A percentile compares a stretch with the other conserved stretches of the same genome.
These are phyloP conservation scores for Galago senegalensis DNA, from an alignment of 2,797 vertebrate genomes.

Conservation along the genomic window DNA sequence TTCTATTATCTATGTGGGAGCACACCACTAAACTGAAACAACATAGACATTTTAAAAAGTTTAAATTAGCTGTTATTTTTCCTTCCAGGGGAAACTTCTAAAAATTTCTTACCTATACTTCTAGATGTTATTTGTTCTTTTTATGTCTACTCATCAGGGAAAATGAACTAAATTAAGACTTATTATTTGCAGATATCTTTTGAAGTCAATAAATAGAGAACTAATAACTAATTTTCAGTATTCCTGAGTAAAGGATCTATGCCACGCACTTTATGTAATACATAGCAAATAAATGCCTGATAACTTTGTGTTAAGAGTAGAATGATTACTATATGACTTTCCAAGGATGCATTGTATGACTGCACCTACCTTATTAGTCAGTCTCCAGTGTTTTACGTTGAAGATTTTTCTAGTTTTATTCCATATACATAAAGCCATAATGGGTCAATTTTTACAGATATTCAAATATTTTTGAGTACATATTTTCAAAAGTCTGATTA, in stretches of 20 bases:
- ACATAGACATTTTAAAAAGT: not conserved
- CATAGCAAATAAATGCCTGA: not conserved
- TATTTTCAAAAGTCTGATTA: conserved; percentile 9
- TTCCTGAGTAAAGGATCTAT: not conserved
- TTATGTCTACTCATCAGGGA: not conserved
- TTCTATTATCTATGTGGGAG: not conserved
- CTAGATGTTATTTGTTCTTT: not conserved
- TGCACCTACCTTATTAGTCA: not conserved
- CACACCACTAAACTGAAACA: not conserved
- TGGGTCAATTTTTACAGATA: not conserved
- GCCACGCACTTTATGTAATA: not conserved
- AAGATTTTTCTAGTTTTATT: not conserved
- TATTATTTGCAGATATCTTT: not conserved
- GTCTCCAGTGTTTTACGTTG: not conserved
- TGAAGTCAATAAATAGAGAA: not conserved
- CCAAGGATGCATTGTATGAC: not conserved
- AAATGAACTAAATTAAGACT: not conserved
- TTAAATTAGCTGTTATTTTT: not conserved
- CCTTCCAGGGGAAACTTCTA: not conserved
- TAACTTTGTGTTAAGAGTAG: conserved; percentile 20
- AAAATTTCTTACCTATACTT: not conserved
- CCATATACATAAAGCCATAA: not conserved
- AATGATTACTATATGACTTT: not conserved
- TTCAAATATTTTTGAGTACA: not conserved
- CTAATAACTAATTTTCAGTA: not conserved